Base-by-base conservation (phyloP, 1,140 invertebrate species). In the Paralvinella palmiformis region DNA sequence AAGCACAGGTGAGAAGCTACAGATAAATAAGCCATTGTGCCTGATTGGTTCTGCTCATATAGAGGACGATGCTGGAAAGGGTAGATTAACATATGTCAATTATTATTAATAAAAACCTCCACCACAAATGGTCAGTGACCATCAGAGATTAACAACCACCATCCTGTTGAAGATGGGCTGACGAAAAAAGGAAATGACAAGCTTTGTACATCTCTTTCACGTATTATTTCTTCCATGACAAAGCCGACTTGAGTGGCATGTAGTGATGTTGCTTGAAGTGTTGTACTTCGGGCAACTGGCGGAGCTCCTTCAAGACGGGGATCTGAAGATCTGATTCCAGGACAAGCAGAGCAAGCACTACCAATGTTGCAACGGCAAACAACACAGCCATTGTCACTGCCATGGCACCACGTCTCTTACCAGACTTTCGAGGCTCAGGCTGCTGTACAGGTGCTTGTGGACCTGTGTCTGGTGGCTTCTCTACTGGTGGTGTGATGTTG, bases 261-360 rank as follows among this genome's bases (percentile, higher is more conserved):
- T 64, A 64, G 56, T 59, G 53, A 7, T 44, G 35, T 15, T 59
- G 57, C 10, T 64, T 58, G 57, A 64, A 64, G 35, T 59, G 32
- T 24, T 59, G 36, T 3, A 64, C 35, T 17, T 64, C 53, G 13
- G 55, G 53, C 35, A 59, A 45, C 4, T 29, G 55, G 13, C 63
- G 55, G 4, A 64, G 17, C 22, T 58, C 63, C 24, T 60, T 59
- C 32, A 64, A 32, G 15, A 50, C 63, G 3, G 56, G 37, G 24
- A 44, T 48, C 56, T 64, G 56, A 17, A 56, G 31, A 3, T 60
- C 41, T 1, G 55, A 60, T 57, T 64, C 58, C 36, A 60, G 36
- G 6, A 60, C 58, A 2, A 37, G 32, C n/a, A 41, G 10, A 10
- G 37, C n/a, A 6, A 60, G 15, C 2, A 45, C 63, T 20, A 57